Evolutionary conservation across 2,797 vertebrate species (phyloP).

Genomic region (Diplodus sargus): DNA sequence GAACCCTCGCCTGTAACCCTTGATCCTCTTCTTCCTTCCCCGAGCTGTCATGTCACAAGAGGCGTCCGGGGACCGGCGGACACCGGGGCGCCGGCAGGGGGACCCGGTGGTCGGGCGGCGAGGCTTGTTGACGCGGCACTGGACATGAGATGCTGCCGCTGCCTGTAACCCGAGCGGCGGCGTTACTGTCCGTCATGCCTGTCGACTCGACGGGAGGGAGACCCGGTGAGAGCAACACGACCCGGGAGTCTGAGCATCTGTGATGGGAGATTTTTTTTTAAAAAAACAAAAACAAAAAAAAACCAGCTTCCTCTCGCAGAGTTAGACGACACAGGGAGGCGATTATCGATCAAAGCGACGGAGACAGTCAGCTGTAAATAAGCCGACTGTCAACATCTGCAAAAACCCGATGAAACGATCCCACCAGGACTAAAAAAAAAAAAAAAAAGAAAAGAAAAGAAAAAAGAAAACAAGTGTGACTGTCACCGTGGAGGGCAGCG

Average conservation of each 20-base stretch:
- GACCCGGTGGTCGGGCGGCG: constrained; percentile 70
- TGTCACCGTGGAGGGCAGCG: constrained; percentile 32
- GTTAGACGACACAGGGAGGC: constrained; percentile 23
- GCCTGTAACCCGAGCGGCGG: constrained; percentile 52
- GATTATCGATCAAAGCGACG: constrained; percentile 16
- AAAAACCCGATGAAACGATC: not conserved
- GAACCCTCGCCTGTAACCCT: constrained; percentile 70
- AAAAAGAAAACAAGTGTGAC: constrained; percentile 21
- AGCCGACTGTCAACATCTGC: constrained; percentile 1
- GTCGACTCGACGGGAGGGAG: constrained; percentile 50
- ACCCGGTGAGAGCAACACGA: constrained; percentile 34
- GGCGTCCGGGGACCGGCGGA: constrained; percentile 70
- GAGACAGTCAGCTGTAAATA: not conserved
- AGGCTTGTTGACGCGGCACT: constrained; percentile 68
- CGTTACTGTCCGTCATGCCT: constrained; percentile 65
- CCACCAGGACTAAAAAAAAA: not conserved
- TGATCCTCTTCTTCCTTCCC: constrained; percentile 82
- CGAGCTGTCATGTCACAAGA: constrained; percentile 86
- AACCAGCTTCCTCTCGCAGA: constrained; percentile 38
- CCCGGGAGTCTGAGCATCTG: constrained; percentile 52
- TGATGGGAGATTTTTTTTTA: not conserved
- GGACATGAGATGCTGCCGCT: constrained; percentile 58
- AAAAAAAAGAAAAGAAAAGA: not conserved
- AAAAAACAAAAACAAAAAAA: not conserved
- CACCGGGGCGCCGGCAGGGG: constrained; percentile 72